Conservation (phyloP, 2,113 vertebrate genomes). For the Glaucidium brasilianum region DNA sequence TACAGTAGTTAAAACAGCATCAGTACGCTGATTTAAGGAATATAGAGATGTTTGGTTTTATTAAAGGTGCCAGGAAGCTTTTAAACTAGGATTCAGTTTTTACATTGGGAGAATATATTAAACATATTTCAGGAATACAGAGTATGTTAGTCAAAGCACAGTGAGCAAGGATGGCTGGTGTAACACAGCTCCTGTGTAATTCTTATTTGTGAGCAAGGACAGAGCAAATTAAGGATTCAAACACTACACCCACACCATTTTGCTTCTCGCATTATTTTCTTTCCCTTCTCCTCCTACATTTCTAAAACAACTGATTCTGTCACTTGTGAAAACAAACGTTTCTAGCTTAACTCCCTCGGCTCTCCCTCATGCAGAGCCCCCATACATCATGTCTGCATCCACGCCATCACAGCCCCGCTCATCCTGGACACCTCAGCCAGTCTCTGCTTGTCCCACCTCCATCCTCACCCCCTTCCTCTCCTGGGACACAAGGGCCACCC, state of each 20-base stretch:
- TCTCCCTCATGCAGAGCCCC: fast-evolving
- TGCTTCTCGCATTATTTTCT: not conserved
- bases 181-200: not conserved
- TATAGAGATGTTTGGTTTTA: not conserved
- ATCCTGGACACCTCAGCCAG: fast-evolving
- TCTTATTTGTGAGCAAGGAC: not conserved
- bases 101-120: not conserved
- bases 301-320: not conserved
- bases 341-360: not conserved
- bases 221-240: not conserved
- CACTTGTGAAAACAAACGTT: not conserved
- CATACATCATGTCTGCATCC: fast-evolving
- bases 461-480: not conserved
- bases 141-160: not conserved
- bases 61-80: not conserved
- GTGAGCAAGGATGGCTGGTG: not conserved
- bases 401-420: fast-evolving
- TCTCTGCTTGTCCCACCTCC: not conserved
- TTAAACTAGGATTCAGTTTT: not conserved
- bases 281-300: not conserved
- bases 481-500: not conserved
- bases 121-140: not conserved
- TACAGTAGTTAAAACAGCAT: not conserved
- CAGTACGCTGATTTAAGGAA: not conserved
- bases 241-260: not conserved